Percentiles rank a stretch among this genome's conserved stretches.
Evolutionary conservation across 2,888 invertebrate genomes (phyloP).

Genomic region (Coelinius sp.): DNA sequence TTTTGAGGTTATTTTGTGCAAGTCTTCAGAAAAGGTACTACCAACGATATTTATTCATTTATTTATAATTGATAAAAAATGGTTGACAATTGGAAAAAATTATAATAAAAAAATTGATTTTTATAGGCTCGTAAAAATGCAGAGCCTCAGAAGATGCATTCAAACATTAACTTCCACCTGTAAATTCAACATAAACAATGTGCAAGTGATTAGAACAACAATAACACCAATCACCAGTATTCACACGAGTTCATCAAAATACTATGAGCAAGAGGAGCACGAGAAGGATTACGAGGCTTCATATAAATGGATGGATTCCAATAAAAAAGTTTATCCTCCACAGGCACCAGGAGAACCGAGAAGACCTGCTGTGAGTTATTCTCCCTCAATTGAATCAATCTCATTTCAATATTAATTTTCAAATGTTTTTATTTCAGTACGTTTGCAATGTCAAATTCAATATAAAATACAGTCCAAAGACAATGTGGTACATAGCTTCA

Average conservation of each 20-base stretch:
- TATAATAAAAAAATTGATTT: not conserved
- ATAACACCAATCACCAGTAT: slow-evolving; percentile 37
- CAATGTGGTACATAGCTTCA: slow-evolving; percentile 92
- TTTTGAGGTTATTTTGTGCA: not conserved
- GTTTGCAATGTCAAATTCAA: slow-evolving; percentile 88
- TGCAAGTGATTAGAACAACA: slow-evolving; percentile 6
- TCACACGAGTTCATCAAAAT: slow-evolving; percentile 45
- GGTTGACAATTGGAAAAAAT: not conserved
- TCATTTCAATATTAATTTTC: too few relatives aligned
- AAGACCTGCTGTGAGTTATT: slow-evolving; percentile 84
- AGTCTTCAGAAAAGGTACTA: not conserved
- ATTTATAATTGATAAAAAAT: not conserved
- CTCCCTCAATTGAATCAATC: slow-evolving; percentile 13
- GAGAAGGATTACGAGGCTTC: slow-evolving; percentile 65
- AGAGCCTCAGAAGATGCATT: slow-evolving; percentile 43
- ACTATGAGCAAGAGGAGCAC: not conserved
- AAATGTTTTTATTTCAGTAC: slow-evolving; percentile 81
- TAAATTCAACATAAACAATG: not conserved
- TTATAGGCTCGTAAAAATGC: slow-evolving; percentile 49
- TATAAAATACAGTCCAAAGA: slow-evolving; percentile 91
- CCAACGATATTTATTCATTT: too few relatives aligned
- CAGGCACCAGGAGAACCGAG: slow-evolving; percentile 81
- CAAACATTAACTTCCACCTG: slow-evolving; percentile 32
- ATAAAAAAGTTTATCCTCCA: slow-evolving; percentile 86
- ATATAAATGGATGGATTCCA: slow-evolving; percentile 77